phyloP scores from a whole-genome alignment of 2,888 invertebrate genomes.

The Drosophila koepferae region DNA sequence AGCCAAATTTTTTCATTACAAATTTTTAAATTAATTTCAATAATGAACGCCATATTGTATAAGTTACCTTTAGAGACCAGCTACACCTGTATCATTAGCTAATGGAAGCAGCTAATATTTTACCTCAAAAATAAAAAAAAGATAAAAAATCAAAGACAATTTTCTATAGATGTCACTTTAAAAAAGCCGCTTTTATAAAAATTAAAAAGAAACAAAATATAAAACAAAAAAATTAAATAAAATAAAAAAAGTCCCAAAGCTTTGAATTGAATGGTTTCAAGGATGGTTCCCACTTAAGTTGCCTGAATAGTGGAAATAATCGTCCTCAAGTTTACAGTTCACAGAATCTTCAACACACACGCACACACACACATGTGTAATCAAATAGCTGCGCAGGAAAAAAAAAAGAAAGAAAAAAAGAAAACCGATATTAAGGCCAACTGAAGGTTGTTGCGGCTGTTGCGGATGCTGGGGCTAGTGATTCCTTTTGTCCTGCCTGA shows the following conservation, averaged over 20 bases:
- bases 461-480: constrained; percentile 2
- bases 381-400: constrained; percentile 30
- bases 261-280: constrained; percentile 13
- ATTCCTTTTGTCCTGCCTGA: constrained; percentile 26
- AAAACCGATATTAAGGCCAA: constrained; percentile 24
- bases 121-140: not conserved
- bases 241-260: too few relatives aligned
- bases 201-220: not conserved
- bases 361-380: constrained; percentile 24
- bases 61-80: not conserved
- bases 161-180: not conserved
- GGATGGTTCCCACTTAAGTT: not conserved
- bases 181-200: not conserved
- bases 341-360: constrained; percentile 23
- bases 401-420: not conserved
- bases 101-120: not conserved
- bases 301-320: constrained; percentile 43
- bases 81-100: constrained; percentile 4
- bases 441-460: constrained; percentile 9
- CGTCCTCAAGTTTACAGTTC: constrained; percentile 48
- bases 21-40: not conserved
- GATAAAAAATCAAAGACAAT: not conserved
- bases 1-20: too few relatives aligned
- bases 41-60: not conserved
- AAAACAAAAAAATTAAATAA: too few relatives aligned